Base-by-base conservation (phyloP, 1,140 invertebrate species). In the Drosophila tsacasi region DNA sequence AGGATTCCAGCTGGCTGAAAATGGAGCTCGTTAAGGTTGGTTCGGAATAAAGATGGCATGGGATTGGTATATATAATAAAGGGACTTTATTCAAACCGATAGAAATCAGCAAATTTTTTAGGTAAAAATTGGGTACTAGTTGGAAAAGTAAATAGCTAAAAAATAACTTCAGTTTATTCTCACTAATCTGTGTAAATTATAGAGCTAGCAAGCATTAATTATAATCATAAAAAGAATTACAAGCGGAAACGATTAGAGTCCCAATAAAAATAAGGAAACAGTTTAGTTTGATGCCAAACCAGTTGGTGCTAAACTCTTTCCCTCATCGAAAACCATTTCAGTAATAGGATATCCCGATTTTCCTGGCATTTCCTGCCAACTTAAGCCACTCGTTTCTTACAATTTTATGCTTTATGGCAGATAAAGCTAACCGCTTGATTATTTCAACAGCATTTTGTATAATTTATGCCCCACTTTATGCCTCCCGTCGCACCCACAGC, bases 341-440 rank as follows among this genome's bases (percentile, higher is more conserved):
- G 44, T 44, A 73, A 73, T 61, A 44, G 67, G 44, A 61, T 21
- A 73, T 42, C 13, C 37, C 46, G 23, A 37, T 73, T 73, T 73
- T 52, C 50, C 60, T 73, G 71, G 15, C 23, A 42, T 46, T 73
- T 72, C 30, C 46, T 44, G 64, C 23, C 30, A 27, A 35, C 64
- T 54, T 54, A 55, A 69, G 37, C 64, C 67, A 54, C 27, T 49
- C 49, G 50, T 47, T 42, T n/a, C 44, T 8, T 30, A 68, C 58
- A 76, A 54, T 47, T 47, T 59, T 63, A 58, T 65, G 60, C 49
- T 77, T 89, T 87, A 78, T 87, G 80, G 81, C 59, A 76, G 83
- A 90, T 89, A 90, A 84, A 84, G 85, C 79, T 90, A 66, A 84
- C 74, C 81, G 85, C 84, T 84, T 84, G 84, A 89, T 89, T 84